Evolutionary conservation across 2,888 invertebrate species (phyloP), one percentile per base, ranked within the genome.

Genomic region (Drosophila atripex): DNA sequence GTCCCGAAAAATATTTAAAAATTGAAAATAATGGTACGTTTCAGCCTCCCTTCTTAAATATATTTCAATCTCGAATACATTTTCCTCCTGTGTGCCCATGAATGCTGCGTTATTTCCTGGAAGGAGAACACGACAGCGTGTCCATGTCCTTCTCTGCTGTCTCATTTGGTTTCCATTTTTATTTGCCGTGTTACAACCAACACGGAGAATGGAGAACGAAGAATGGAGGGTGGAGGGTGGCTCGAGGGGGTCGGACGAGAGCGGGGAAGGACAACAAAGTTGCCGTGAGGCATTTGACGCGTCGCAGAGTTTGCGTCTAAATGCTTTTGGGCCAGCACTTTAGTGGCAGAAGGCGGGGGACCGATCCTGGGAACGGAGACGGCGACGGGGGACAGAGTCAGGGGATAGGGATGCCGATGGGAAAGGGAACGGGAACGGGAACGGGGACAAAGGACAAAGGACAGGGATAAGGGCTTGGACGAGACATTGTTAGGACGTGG

Each of bases 121-220:
- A 57, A 51, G 66, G 55, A 70, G 51, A 47, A 47, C 47, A 39
- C 56, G 50, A 56, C 53, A 69, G 49, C 66, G 49, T 54, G 65
- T 70, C 73, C 75, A 61, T 69, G 78, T 76, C 57, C 68, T 84
- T 86, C 77, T 73, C 82, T 71, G 70, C 86, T 85, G 87, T 80
- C 85, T 78, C 83, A 77, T 85, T 86, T 85, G 83, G 82, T 83
- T 83, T 80, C 87, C 80, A 86, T 83, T 86, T 83, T 83, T 84
- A 86, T 83, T 86, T 83, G 78, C 78, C 87, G 72, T 86, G 87
- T 85, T 79, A 82, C 85, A 85, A 75, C 47, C 65, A 65, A 59
- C 74, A 77, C 69, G 53, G 59, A 71, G 57, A 56, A 59, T 47
- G 45, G 60, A 47, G 52, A 61, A 35, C 28, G 55, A 43, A 57